These are phyloP conservation scores for Campodea augens DNA, from an alignment of 1,140 invertebrate species.

Conservation along the genomic window DNA sequence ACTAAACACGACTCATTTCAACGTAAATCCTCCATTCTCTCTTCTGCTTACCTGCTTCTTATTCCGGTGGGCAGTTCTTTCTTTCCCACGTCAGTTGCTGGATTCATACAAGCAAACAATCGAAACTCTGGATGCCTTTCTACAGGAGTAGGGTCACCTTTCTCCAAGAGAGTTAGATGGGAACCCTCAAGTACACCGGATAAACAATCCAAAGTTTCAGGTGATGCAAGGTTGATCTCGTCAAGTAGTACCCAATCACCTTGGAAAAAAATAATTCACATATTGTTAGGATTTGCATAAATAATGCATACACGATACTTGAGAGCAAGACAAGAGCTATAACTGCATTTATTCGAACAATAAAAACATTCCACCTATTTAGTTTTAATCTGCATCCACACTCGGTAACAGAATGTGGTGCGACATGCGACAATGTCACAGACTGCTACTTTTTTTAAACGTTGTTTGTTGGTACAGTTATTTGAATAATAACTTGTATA, in stretches of 20 bases:
- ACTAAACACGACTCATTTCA: too few relatives aligned
- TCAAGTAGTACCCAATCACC: constrained; percentile 87
- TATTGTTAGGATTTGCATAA: too few relatives aligned
- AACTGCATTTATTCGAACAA: background rate
- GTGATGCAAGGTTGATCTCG: constrained; percentile 92
- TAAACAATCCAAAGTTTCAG: constrained; percentile 89
- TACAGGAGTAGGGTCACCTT: constrained; percentile 62
- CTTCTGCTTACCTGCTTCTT: constrained; percentile 68
- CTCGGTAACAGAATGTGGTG: too few relatives aligned
- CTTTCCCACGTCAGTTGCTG: constrained; percentile 97
- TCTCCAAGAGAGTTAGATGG: constrained; percentile 59
- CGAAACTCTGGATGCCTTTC: constrained; percentile 73
- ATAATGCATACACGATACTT: background rate
- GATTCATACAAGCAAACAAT: constrained; percentile 99
- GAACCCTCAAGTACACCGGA: constrained; percentile 74
- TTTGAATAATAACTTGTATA: too few relatives aligned
- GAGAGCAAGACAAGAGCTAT: background rate
- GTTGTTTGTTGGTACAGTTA: too few relatives aligned
- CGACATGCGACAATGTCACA: too few relatives aligned
- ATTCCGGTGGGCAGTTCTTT: constrained; percentile 82
- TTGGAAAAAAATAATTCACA: constrained; percentile 10
- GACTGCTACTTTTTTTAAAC: too few relatives aligned
- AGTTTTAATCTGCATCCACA: too few relatives aligned
- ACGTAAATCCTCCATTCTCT: too few relatives aligned
- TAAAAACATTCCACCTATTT: background rate